These are phyloP conservation scores for Cyprinodon brontotheroides DNA, from an alignment of 2,113 vertebrate species.

Conservation along the genomic window DNA sequence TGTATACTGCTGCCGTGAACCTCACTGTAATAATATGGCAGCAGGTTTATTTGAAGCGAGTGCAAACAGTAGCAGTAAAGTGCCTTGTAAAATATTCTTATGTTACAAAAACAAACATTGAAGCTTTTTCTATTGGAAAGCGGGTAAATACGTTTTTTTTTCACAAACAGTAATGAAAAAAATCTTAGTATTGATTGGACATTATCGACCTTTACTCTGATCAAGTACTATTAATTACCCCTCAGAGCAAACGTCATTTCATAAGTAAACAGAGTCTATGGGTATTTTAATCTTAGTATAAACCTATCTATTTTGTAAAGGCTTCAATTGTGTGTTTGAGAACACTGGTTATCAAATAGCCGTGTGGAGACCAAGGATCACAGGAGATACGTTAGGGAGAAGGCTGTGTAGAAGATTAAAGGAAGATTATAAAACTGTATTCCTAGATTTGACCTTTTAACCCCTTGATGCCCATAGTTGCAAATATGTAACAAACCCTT, in stretches of 20 bases:
- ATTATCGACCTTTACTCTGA: background rate
- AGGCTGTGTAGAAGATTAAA: background rate
- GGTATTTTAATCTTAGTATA: too few species aligned
- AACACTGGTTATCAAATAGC: background rate
- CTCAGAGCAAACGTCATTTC: background rate
- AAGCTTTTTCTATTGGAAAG: background rate
- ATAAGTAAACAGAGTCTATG: background rate
- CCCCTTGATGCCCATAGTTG: too few species aligned
- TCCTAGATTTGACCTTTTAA: too few species aligned
- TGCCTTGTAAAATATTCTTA: background rate
- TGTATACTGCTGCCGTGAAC: conserved; percentile 27
- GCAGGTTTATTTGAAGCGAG: conserved; percentile 5
- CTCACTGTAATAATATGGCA: conserved; percentile 12
- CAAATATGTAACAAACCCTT: too few species aligned
- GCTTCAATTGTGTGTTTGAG: background rate
- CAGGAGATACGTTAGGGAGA: background rate
- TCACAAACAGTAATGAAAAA: background rate
- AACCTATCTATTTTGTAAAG: too few species aligned
- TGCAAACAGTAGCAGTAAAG: conserved; percentile 11
- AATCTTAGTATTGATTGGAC: background rate
- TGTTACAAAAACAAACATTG: background rate
- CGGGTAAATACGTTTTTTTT: background rate
- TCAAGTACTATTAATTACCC: background rate
- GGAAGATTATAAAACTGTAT: background rate
- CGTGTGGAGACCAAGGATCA: background rate